Evolutionary conservation across 2,888 invertebrate genomes (phyloP).

Genomic region (Clivina fossor): DNA sequence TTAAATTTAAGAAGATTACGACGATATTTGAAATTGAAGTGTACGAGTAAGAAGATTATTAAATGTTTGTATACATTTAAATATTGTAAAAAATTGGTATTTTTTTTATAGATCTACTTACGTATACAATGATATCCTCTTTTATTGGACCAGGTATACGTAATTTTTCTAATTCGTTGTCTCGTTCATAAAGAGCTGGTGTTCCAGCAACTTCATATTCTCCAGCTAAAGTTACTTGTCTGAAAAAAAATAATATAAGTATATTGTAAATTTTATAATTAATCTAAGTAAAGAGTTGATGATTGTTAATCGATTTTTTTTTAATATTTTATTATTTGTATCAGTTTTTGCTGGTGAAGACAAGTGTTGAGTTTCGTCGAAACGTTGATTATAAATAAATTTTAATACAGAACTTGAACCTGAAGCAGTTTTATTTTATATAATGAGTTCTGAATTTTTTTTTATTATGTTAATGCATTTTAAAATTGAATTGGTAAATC

Average conservation of each 20-base stretch:
- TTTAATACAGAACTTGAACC: neutral
- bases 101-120: conserved; percentile 53
- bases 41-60: no score
- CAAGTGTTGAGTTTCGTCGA: no score
- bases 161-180: conserved; percentile 77
- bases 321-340: neutral
- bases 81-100: neutral
- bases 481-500: no score
- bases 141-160: conserved; percentile 79
- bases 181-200: conserved; percentile 76
- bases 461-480: no score
- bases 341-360: no score
- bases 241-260: conserved; percentile 48
- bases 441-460: no score
- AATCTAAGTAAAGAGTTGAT: no score
- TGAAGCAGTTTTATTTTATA: neutral
- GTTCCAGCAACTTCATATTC: conserved; percentile 82
- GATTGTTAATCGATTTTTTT: no score
- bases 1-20: no score
- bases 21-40: no score
- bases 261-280: conserved; percentile 29
- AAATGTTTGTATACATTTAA: no score
- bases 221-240: conserved; percentile 70
- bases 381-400: neutral
- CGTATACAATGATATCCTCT: conserved; percentile 79